Base-by-base conservation (phyloP, 2,888 invertebrate genomes). In the Panzeria rudis region DNA sequence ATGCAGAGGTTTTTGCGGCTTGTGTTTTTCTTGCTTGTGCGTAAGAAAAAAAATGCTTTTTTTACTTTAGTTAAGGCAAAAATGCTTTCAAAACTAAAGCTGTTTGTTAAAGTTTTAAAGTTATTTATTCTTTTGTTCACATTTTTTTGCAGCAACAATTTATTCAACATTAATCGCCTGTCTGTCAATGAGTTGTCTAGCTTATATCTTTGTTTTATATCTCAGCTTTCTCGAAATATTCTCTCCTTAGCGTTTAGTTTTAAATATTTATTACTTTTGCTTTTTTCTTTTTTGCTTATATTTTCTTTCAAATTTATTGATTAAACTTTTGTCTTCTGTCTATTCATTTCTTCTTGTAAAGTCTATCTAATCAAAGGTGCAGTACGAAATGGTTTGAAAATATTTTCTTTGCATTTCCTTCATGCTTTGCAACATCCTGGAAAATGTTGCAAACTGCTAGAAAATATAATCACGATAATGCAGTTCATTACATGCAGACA, bases 401-500 rank as follows among this genome's bases (percentile, higher is more conserved):
- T 41, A 17, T 54, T 47, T 29, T 41, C 64, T 64, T 47, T 32
- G n/a, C 17, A 41, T 61, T 71, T 52, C 38, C 29, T 61, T 15
- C 41, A 52, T 25, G 52, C 29, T n/a, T 62, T 61, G 61, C 47
- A 61, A 72, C 35, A 79, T 72, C 54, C 23, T 52, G 15, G 32
- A 15, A 52, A 79, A 72, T 64, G 47, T 64, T 54, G 79, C 71
- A 71, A 17, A 17, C 44, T 0, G 41, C 15, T 75, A 38, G 47
- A 66, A 66, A 75, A 76, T 54, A 79, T 59, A 77, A 81, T 84
- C 84, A 81, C 62, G 68, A 82, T 85, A 82, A 82, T 85, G 78
- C 82, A 85, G 82, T 85, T 78, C 69, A 82, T 85, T 85, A 82
- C 81, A 69, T 78, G 82, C 54, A 82, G 85, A 82, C 85, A 82